These are phyloP conservation scores for Epirrhoe tristata DNA, from an alignment of 2,888 invertebrate genomes.

Conservation along the genomic window DNA sequence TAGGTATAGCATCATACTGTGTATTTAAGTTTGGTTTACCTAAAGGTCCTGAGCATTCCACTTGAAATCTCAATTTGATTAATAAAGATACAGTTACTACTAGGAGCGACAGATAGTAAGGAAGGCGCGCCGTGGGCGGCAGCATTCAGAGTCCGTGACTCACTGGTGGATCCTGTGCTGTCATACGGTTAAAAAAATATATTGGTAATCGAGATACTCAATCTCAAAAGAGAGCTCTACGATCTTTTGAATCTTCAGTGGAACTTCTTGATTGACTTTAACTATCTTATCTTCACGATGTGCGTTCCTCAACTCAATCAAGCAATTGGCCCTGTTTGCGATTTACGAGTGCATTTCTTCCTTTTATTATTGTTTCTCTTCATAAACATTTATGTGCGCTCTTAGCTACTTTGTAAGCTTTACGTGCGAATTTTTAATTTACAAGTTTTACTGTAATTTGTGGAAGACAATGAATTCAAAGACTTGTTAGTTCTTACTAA, in stretches of 20 bases:
- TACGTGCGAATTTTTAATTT: not conserved
- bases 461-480: not conserved
- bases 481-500: not conserved
- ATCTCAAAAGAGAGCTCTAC: constrained; percentile 20
- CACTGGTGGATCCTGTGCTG: constrained; percentile 50
- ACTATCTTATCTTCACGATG: constrained; percentile 23
- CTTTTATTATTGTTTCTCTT: not conserved
- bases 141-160: constrained; percentile 56
- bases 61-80: constrained; percentile 43
- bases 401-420: not conserved
- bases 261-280: constrained; percentile 24
- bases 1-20: not conserved
- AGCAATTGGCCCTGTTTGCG: constrained; percentile 21
- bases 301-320: constrained; percentile 28
- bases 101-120: constrained; percentile 51
- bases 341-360: constrained; percentile 5
- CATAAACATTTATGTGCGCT: not conserved
- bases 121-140: constrained; percentile 56
- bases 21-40: constrained; percentile 20
- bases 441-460: not conserved
- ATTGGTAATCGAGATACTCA: constrained; percentile 31
- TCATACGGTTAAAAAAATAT: constrained; percentile 43
- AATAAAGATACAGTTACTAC: constrained; percentile 43
- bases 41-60: constrained; percentile 44
- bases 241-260: constrained; percentile 6